phyloP scores from a whole-genome alignment of 2,113 vertebrate genomes.

The Brachirus orientalis region DNA sequence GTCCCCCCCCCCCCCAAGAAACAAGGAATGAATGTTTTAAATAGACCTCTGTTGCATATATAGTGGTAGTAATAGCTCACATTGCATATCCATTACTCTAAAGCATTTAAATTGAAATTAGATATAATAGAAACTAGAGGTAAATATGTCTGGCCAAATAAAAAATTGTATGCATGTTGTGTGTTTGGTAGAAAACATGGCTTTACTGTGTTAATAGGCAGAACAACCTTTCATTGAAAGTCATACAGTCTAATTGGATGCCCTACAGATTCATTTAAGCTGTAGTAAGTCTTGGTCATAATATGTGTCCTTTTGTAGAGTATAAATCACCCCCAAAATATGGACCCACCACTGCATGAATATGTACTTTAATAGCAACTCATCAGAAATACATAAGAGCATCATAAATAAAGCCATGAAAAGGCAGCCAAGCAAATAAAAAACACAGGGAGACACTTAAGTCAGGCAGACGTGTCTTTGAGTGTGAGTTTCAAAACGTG shows the following conservation, averaged over 20 bases:
- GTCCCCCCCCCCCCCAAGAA: too few relatives aligned
- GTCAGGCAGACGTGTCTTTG: conserved; percentile 87
- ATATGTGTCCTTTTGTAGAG: conserved; percentile 50
- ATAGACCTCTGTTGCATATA: too few relatives aligned
- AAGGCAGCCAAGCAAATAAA: conserved; percentile 75
- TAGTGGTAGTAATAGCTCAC: too few relatives aligned
- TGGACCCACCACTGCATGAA: conserved; percentile 32
- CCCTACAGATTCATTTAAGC: conserved; percentile 33
- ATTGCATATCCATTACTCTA: too few relatives aligned
- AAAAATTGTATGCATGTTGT: neutral
- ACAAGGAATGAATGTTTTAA: too few relatives aligned
- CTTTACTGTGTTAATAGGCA: conserved; percentile 12
- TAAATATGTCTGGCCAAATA: conserved; percentile 2
- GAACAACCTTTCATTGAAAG: conserved; percentile 3
- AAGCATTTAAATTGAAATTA: too few relatives aligned
- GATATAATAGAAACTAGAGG: neutral
- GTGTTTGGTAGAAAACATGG: conserved; percentile 1
- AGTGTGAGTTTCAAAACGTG: conserved; percentile 90
- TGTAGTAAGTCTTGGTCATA: conserved; percentile 46
- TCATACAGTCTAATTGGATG: conserved; percentile 38
- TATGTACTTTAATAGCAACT: conserved; percentile 49
- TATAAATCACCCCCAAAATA: conserved; percentile 58
- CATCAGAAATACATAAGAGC: conserved; percentile 62
- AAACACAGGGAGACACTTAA: conserved; percentile 81
- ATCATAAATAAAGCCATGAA: conserved; percentile 72